These are phyloP conservation scores for Drosophila bocki DNA, from an alignment of 1,140 invertebrate genomes.

Conservation along the genomic window DNA sequence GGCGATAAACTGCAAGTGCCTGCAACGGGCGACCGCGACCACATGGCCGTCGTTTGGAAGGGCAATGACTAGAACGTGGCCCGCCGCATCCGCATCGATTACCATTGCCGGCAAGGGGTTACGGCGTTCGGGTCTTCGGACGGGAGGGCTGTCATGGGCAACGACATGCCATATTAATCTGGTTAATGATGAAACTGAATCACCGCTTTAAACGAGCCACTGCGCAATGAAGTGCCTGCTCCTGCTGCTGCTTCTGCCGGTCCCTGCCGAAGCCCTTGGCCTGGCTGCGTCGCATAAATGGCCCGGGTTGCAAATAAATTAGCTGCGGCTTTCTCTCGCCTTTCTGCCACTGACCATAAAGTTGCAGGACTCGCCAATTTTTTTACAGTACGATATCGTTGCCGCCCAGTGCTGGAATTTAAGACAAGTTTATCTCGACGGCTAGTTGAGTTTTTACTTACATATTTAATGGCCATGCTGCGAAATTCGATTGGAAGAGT, in stretches of 20 bases:
- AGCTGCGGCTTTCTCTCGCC: constrained; percentile 68
- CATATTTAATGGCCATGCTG: constrained; percentile 49
- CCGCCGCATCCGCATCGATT: constrained; percentile 60
- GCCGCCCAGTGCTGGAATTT: constrained; percentile 42
- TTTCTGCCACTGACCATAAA: constrained; percentile 70
- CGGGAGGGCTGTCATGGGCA: constrained; percentile 49
- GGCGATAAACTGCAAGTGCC: constrained; percentile 77
- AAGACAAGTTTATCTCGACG: constrained; percentile 60
- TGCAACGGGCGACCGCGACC: constrained; percentile 70
- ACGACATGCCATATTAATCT: constrained; percentile 80
- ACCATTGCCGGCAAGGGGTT: constrained; percentile 45
- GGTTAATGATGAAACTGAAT: constrained; percentile 85
- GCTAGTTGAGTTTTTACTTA: constrained; percentile 20
- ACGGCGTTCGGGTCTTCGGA: constrained; percentile 1
- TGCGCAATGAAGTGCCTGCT: constrained; percentile 70
- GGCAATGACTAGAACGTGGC: constrained; percentile 50
- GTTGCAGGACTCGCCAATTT: constrained; percentile 32
- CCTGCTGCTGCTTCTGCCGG: constrained; percentile 11
- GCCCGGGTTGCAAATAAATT: constrained; percentile 76
- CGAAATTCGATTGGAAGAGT: not conserved
- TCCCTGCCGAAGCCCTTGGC: not conserved
- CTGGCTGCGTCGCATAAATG: constrained; percentile 60
- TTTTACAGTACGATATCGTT: constrained; percentile 7
- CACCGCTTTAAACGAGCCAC: constrained; percentile 84
- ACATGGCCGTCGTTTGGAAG: constrained; percentile 60